Evolutionary conservation across 2,797 vertebrate genomes (phyloP).

Genomic region (Apogon hyalosoma): DNA sequence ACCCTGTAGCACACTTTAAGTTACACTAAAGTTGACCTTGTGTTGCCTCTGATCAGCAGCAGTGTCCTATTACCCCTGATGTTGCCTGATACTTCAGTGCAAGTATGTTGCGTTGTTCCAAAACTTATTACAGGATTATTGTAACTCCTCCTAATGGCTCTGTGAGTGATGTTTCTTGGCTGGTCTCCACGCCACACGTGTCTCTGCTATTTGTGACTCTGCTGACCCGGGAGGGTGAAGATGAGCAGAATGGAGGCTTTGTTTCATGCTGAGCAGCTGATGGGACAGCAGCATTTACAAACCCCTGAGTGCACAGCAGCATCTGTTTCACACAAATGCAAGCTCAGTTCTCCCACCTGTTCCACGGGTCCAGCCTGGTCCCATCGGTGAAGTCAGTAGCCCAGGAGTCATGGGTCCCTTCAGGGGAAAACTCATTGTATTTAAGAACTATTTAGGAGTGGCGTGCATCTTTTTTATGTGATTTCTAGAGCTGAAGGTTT

Average conservation of each 20-base stretch:
- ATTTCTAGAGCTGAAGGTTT: no score
- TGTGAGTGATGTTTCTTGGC: constrained; percentile 29
- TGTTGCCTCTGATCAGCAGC: background rate
- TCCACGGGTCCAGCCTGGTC: background rate
- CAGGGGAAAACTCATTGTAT: no score
- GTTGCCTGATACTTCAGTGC: background rate
- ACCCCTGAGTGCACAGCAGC: constrained; percentile 11
- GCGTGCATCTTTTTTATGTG: no score
- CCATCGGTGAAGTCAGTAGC: no score
- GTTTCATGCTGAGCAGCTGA: constrained; percentile 56
- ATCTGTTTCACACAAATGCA: constrained; percentile 23
- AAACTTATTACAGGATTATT: constrained; percentile 3
- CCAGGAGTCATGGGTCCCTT: no score
- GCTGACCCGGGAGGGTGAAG: constrained; percentile 41
- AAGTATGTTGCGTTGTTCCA: background rate
- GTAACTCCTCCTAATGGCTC: background rate
- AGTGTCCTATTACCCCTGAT: background rate
- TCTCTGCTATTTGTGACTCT: constrained; percentile 55
- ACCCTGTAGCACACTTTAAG: no score
- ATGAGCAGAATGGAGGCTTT: constrained; percentile 62
- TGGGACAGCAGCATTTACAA: constrained; percentile 19
- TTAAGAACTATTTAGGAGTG: no score
- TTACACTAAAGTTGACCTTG: no score
- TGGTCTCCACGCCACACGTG: constrained; percentile 27
- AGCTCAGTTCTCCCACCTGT: constrained; percentile 23